Conservation (phyloP, 2,888 invertebrate species). For the Tryphoninae sp. region DNA sequence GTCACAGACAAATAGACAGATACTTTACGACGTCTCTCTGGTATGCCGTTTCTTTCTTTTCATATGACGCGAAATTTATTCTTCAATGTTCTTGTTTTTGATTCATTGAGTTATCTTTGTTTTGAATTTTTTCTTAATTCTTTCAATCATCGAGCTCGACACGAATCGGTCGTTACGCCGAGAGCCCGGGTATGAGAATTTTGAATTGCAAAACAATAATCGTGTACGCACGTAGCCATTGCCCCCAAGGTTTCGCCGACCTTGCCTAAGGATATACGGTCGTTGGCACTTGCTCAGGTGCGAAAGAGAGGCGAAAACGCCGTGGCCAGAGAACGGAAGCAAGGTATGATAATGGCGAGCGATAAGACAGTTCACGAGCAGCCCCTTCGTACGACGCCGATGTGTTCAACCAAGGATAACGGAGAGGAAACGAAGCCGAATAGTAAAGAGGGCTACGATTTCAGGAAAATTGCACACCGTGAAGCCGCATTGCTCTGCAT, state of each 20-base stretch:
- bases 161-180: constrained; percentile 11
- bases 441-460: constrained; percentile 57
- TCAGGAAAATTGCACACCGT: constrained; percentile 51
- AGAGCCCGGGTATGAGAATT: not conserved
- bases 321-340: constrained; percentile 66
- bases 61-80: not conserved
- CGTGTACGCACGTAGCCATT: constrained; percentile 62
- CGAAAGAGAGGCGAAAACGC: constrained; percentile 68
- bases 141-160: not conserved
- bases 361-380: constrained; percentile 67
- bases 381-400: constrained; percentile 53
- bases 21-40: constrained; percentile 71
- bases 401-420: constrained; percentile 71
- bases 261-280: constrained; percentile 72
- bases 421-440: constrained; percentile 66
- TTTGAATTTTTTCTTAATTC: constrained; percentile 6
- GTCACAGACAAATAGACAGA: constrained; percentile 72
- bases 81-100: not conserved
- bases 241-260: constrained; percentile 72
- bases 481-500: constrained; percentile 29
- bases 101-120: not conserved
- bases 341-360: constrained; percentile 70
- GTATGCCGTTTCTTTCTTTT: constrained; percentile 33
- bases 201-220: constrained; percentile 40
- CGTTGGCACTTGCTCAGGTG: constrained; percentile 72